Percentiles rank a stretch among this genome's conserved stretches.
Evolutionary conservation across 2,797 vertebrate species (phyloP).

Genomic region (Gymnodraco acuticeps): DNA sequence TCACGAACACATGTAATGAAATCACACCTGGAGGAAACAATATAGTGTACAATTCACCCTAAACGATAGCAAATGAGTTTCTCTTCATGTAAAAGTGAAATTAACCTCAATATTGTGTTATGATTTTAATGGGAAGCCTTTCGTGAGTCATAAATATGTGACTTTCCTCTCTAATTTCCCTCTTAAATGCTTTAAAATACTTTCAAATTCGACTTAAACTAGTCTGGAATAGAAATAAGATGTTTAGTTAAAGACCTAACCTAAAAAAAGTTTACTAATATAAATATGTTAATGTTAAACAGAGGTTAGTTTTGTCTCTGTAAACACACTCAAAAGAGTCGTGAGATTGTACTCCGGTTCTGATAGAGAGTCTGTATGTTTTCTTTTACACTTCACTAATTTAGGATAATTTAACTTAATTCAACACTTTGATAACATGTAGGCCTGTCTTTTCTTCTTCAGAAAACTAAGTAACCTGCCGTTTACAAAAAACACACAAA

Average conservation of each 20-base stretch:
- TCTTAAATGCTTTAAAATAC: background rate
- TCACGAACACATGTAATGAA: background rate
- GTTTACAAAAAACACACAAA: too few species aligned
- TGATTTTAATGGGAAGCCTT: background rate
- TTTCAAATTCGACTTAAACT: fast-evolving
- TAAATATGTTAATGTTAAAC: background rate
- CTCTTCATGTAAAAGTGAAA: fast-evolving
- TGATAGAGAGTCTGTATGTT: too few species aligned
- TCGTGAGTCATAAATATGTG: fast-evolving
- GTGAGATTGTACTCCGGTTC: too few species aligned
- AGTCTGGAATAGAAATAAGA: fast-evolving
- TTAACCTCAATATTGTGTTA: fast-evolving
- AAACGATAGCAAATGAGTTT: background rate
- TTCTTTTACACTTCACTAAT: too few species aligned
- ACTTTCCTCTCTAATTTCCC: conserved; percentile 24
- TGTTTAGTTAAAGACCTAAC: background rate
- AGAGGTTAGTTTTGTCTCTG: background rate
- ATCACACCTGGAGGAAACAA: fast-evolving
- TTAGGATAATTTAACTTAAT: too few species aligned
- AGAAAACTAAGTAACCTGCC: too few species aligned
- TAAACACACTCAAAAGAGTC: conserved; percentile 15
- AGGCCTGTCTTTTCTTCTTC: too few species aligned
- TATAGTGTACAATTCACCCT: fast-evolving
- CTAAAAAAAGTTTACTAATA: too few species aligned
- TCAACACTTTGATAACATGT: too few species aligned